Base-by-base conservation (phyloP, 2,888 invertebrate species). In the Physocephala rufipes region DNA sequence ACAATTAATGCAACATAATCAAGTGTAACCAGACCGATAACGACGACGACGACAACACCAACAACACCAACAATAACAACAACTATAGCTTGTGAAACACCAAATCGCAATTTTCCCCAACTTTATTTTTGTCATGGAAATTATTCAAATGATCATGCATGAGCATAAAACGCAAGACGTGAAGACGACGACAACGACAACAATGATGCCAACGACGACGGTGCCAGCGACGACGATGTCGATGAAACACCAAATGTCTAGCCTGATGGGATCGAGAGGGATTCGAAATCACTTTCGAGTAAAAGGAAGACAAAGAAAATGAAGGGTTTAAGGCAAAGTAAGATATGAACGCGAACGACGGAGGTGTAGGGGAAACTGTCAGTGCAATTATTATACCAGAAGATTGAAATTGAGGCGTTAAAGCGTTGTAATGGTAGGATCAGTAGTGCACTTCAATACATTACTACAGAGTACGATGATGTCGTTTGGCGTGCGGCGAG, bases 401-500 rank as follows among this genome's bases (percentile, higher is more conserved):
- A 53, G 19, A 53, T n/a, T 21, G 53, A 53, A 53, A 53, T n/a
- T 19, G 36, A 67, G 71, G 71, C 71, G 71, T 71, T 71, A 63
- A 67, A 67, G 67, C 71, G 67, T 71, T 51, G 36, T 61, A 47
- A 36, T 36, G 36, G 36, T 36, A 55, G 53, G 59, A 16, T n/a
- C 28, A 59, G 58, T 49, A 59, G 51, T 13, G 70, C 43, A 62
- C 26, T 30, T 36, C 36, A 9, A 9, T 36, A 9, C 36, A 36
- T n/a, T n/a, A n/a, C 26, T 36, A 49, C 24, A 24, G n/a, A 26
- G 21, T 26, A 24, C 16, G 19, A 15, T 7, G 16, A 19, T 51
- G n/a, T n/a, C n/a, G n/a, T n/a, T n/a, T n/a, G 36, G 13, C 2
- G 49, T 15, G 19, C 16, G 59, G 61, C 49, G 30, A 47, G 51